Evolutionary conservation across 1,140 invertebrate genomes (phyloP).

Genomic region (Drosophila aff.): DNA sequence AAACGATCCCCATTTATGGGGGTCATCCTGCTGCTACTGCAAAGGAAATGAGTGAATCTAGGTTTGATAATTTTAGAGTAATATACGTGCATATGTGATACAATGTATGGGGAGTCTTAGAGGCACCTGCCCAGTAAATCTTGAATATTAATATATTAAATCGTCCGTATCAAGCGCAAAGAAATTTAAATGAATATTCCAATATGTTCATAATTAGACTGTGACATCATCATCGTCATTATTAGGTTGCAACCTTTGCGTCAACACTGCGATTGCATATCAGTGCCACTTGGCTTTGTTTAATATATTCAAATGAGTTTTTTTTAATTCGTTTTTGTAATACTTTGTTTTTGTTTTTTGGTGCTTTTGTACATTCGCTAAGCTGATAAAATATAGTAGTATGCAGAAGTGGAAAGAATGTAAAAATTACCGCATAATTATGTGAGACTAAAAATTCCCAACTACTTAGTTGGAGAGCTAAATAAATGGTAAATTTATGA

Average conservation of each 20-base stretch:
- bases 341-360: neutral
- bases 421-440: neutral
- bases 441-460: neutral
- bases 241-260: slow-evolving; percentile 20
- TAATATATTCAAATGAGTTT: slow-evolving; percentile 11
- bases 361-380: neutral
- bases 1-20: slow-evolving; percentile 35
- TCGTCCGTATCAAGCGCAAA: neutral
- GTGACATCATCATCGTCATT: slow-evolving; percentile 16
- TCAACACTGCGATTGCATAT: slow-evolving; percentile 21
- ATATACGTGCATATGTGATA: neutral
- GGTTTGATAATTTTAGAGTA: neutral
- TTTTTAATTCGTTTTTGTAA: slow-evolving; percentile 10
- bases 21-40: slow-evolving; percentile 12
- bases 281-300: neutral
- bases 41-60: neutral
- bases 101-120: neutral
- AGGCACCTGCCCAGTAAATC: neutral
- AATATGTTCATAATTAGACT: slow-evolving; percentile 1
- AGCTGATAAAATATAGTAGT: neutral
- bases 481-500: too few relatives aligned
- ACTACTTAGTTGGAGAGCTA: neutral
- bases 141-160: neutral
- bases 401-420: neutral
- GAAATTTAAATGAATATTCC: neutral